Conservation (phyloP, 2,113 vertebrate species). For the Pluvianellus socialis region DNA sequence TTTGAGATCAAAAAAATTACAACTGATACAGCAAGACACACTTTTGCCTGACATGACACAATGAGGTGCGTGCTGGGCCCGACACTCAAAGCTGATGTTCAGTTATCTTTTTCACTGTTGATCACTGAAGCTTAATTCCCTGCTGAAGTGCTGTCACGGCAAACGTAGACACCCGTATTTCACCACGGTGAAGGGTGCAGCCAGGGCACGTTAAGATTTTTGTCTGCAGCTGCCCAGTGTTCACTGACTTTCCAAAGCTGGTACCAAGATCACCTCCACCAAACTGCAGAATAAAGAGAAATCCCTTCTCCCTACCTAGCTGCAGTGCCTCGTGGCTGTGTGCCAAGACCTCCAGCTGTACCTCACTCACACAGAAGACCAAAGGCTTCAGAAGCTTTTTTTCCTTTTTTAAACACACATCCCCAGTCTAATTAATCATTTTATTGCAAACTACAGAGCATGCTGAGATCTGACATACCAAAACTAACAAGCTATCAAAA, state of each 20-base stretch:
- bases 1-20: background rate
- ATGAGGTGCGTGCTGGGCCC: background rate
- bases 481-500: background rate
- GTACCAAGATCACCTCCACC: background rate
- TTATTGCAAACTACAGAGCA: background rate
- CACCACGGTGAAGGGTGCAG: background rate
- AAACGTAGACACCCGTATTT: background rate
- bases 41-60: background rate
- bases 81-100: background rate
- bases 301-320: background rate
- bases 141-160: background rate
- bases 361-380: background rate
- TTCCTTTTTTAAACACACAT: background rate
- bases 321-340: background rate
- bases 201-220: background rate
- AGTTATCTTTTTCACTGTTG: background rate
- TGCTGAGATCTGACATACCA: background rate
- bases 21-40: background rate
- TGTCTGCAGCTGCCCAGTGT: background rate
- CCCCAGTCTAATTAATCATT: background rate
- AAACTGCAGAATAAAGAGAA: background rate
- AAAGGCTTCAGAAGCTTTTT: background rate
- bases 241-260: background rate
- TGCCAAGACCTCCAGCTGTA: background rate
- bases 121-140: background rate